Evolutionary conservation across 1,140 invertebrate genomes (phyloP), one percentile per base, ranked within the genome.

Genomic region (Nixonia krombeini): DNA sequence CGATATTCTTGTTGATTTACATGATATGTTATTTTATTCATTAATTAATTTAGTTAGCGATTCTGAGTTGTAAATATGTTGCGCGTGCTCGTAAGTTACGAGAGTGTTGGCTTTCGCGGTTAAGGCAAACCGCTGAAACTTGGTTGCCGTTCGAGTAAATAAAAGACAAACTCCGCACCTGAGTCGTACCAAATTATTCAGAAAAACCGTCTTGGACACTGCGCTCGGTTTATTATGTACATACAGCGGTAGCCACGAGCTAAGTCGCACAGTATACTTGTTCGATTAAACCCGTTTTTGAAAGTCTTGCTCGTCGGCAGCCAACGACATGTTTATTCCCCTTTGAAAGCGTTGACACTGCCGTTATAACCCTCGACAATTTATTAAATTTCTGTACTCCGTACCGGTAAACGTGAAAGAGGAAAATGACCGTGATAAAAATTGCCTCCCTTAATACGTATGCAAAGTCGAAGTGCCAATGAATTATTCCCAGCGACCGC

Each of bases 71-170:
- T 61, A 64, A 64, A 70, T 64, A 69, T 42, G 18, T 1, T 12
- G 31, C 45, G 53, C 44, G 55, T 61, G 57, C 61, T 67, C 52
- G 64, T 61, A 72, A 67, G 53, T 67, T 61, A 59, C 44, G 53
- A 29, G 46, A 63, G 69, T 57, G 64, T 67, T 61, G 69, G 69
- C 56, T 72, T 64, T 72, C 59, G 69, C 41, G 69, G 69, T 72
- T 57, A 42, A 52, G 55, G 51, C 25, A 37, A 64, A 63, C 69
- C 69, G 31, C 69, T 45, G 51, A 61, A 72, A 64, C 64, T 72
- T 67, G 55, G 55, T 72, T 57, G 69, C 53, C 52, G 52, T 72
- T 61, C 37, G 56, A 53, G 64, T 72, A 67, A 72, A 72, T 72
- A 72, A 70, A 64, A 70, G 55, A 64, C 58, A 31, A 45, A 66